A percentile compares a stretch with the other conserved stretches of the same genome.
These are phyloP conservation scores for Branchinecta sandiegonensis DNA, from an alignment of 2,888 invertebrate species.

Conservation along the genomic window DNA sequence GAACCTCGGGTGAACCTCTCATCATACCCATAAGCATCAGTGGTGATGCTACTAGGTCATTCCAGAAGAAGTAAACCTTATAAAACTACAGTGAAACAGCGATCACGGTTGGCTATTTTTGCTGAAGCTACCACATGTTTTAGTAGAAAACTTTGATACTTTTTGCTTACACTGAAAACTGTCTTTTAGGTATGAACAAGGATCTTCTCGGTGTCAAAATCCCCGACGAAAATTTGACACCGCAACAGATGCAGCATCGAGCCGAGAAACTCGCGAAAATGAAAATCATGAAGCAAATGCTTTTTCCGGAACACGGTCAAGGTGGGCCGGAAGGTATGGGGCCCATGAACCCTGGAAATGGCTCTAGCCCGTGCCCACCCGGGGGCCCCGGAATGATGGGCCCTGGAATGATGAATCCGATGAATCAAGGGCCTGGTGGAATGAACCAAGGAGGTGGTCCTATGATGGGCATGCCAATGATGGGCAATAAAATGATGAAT, in stretches of 20 bases:
- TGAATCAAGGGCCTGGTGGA: slow-evolving; percentile 23
- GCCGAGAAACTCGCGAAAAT: slow-evolving; percentile 84
- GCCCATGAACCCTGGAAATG: slow-evolving; percentile 27
- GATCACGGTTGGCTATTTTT: no score
- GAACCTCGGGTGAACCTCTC: no score
- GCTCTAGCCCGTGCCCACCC: slow-evolving; percentile 22
- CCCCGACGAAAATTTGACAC: slow-evolving; percentile 88
- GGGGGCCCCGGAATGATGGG: slow-evolving; percentile 26
- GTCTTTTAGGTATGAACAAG: slow-evolving; percentile 12
- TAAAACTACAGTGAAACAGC: no score
- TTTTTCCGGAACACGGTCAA: slow-evolving; percentile 60
- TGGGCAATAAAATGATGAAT: slow-evolving; percentile 24
- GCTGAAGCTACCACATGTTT: no score
- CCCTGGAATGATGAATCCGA: slow-evolving; percentile 22
- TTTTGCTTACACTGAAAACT: neutral
- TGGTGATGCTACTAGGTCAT: no score
- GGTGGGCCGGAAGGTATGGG: slow-evolving; percentile 28
- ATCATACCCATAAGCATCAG: no score
- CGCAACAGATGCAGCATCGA: slow-evolving; percentile 83
- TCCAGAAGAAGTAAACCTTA: no score
- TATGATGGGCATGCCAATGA: slow-evolving; percentile 26
- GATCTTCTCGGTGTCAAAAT: slow-evolving; percentile 56
- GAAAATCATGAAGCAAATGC: slow-evolving; percentile 77
- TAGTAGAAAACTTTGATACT: no score
- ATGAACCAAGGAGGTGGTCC: slow-evolving; percentile 24